Evolutionary conservation across 1,140 invertebrate species (phyloP), one percentile per base, ranked within the genome.

Genomic region (Temnothorax nylanderi): DNA sequence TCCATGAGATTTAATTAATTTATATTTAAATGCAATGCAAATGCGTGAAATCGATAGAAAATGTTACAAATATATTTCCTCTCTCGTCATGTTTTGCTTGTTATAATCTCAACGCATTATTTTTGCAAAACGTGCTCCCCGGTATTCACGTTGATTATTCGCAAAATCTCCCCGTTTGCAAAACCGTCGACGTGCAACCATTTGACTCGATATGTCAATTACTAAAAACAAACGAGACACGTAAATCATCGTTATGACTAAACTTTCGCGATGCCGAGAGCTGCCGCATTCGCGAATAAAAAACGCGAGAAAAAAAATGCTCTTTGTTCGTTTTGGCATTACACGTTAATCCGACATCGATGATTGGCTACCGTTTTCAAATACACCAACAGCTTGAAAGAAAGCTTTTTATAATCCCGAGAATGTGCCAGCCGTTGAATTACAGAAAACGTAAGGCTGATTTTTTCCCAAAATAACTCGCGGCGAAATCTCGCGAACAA

Each of bases 201-300:
- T 89, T 86, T 90, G 88, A 86, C 74, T 71, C 80, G 64, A 72
- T 21, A 89, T 88, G 89, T 90, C 89, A 88, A 90, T 90, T 90
- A 85, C 89, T 72, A 90, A 90, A 88, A 90, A 85, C 86, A 90
- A 90, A 90, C 89, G 88, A 58, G 80, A 81, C 67, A 56, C 80
- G 86, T 90, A 90, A 90, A 90, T 90, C 88, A 90, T 90, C 89
- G 89, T 90, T 87, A 85, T 69, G 58, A 32, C 47, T 72, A 76
- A 72, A 69, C 60, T 58, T 62, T 54, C 44, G 67, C 54, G 67
- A 74, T 64, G 86, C 47, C 51, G 67, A 13, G 41, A 74, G 78
- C 58, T 74, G 81, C 88, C 76, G 62, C 75, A 85, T 47, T 87
- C 72, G 54, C 75, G 67, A 47, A 65, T 77, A 47, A 80, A 86